Percentiles rank a stretch among this genome's conserved stretches.
phyloP scores from a whole-genome alignment of 2,113 vertebrate genomes.

The Corythornis madagascariensis region DNA sequence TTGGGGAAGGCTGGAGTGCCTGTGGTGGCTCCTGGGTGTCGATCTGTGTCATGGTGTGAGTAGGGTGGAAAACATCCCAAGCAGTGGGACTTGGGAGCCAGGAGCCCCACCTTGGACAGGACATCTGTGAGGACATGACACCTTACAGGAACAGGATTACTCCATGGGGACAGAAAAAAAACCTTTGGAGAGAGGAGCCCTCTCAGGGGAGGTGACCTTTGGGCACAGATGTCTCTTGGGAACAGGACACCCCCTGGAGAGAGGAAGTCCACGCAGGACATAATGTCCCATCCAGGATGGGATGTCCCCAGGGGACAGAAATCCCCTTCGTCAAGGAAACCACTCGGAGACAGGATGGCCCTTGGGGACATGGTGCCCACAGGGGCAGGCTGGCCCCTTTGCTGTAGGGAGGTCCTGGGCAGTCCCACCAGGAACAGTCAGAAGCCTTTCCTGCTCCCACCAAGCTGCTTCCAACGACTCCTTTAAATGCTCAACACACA shows the following conservation, averaged over 20 bases:
- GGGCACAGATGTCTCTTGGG: neutral
- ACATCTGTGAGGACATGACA: neutral
- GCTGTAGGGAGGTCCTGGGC: neutral
- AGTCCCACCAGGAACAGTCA: neutral
- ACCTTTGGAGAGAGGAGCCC: neutral
- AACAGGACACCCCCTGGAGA: neutral
- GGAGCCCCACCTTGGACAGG: neutral
- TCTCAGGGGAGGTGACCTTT: neutral
- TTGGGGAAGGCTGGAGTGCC: neutral
- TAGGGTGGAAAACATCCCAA: neutral
- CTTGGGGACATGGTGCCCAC: neutral
- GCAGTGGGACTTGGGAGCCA: neutral
- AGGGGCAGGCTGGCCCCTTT: neutral
- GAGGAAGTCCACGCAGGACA: too few species aligned
- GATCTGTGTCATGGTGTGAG: neutral
- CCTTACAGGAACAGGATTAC: too few species aligned
- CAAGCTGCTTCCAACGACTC: neutral
- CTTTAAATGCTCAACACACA: neutral
- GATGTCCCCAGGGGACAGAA: neutral
- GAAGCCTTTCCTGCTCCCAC: fast-evolving
- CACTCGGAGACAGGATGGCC: neutral
- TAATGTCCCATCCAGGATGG: neutral
- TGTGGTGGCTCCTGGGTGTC: neutral
- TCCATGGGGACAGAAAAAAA: neutral
- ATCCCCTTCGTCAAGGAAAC: neutral